Base-by-base conservation (phyloP, 1,140 invertebrate species). In the Drosophila asahinai region DNA sequence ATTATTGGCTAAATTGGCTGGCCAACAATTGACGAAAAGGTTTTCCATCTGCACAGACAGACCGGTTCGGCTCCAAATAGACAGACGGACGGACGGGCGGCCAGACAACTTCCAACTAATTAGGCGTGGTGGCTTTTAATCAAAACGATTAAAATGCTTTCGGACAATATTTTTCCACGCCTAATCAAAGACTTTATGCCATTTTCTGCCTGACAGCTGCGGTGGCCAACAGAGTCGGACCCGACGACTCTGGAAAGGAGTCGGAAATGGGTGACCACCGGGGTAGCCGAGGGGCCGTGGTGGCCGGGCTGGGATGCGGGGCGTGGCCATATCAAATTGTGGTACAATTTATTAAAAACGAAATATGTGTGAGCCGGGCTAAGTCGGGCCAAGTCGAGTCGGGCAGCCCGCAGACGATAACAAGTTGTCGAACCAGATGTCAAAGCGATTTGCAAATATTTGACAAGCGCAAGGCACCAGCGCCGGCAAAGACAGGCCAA, bases 141-240 rank as follows among this genome's bases (percentile, higher is more conserved):
- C 86, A 90, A 90, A 90, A 90, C 86, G 81, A 90, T 90, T 90
- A 90, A 90, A 90, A 90, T 90, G 86, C 86, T 90, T 90, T 90
- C 79, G 78, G 86, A 90, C 81, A 90, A 90, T 90, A 90, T 90
- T 90, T 90, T 90, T 90, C 86, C 86, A 90, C 81, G 86, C 86
- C 86, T 89, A 90, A 89, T 89, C 86, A 89, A 82, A 90, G 81
- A 84, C 78, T 81, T 66, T 77, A 84, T 84, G 77, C 86, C 86
- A 89, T 86, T 86, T 86, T 84, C 76, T 86, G 82, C 78, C 78
- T 89, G 86, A 89, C 86, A 89, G 86, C 86, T 90, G 86, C 84
- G 70, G 74, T 81, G 77, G 52, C 58, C 63, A 63, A 33, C 61
- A 47, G 47, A 60, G 38, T 40, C 51, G 62, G 68, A 67, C 47